These are phyloP conservation scores for Trigoniulus corallinus DNA, from an alignment of 1,140 invertebrate species.

Conservation along the genomic window DNA sequence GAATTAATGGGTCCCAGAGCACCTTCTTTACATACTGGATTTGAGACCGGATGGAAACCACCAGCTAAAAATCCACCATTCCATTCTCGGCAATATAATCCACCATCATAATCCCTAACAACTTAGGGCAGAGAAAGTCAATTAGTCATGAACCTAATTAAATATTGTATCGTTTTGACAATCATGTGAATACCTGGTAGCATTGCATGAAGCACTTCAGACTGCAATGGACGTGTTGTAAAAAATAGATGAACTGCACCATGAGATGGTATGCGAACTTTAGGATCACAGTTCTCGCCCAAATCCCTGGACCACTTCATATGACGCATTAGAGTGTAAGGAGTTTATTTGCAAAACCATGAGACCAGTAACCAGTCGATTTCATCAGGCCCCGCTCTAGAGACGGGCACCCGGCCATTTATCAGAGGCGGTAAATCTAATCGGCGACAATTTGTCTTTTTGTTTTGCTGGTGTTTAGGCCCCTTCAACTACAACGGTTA, in stretches of 20 bases:
- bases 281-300: conserved; percentile 62
- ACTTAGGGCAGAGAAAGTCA: conserved; percentile 36
- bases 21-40: conserved; percentile 67
- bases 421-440: too few species aligned
- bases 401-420: too few species aligned
- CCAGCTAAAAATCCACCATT: conserved; percentile 55
- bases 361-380: too few species aligned
- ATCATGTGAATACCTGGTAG: neutral
- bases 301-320: conserved; percentile 48
- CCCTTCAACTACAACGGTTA: too few species aligned
- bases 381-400: too few species aligned
- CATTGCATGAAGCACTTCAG: neutral
- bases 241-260: conserved; percentile 85
- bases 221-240: conserved; percentile 36
- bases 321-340: conserved; percentile 1
- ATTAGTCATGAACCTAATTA: too few species aligned
- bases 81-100: conserved; percentile 58
- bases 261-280: conserved; percentile 79
- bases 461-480: too few species aligned
- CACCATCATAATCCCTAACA: conserved; percentile 73
- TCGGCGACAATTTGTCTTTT: too few species aligned
- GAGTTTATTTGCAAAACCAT: neutral
- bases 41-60: conserved; percentile 71
- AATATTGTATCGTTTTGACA: conserved; percentile 1
- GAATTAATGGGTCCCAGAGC: neutral